Percentiles rank a stretch among this genome's conserved stretches.
These are phyloP conservation scores for Microcebus griseorufus DNA, from an alignment of 2,113 vertebrate genomes.

Conservation along the genomic window DNA sequence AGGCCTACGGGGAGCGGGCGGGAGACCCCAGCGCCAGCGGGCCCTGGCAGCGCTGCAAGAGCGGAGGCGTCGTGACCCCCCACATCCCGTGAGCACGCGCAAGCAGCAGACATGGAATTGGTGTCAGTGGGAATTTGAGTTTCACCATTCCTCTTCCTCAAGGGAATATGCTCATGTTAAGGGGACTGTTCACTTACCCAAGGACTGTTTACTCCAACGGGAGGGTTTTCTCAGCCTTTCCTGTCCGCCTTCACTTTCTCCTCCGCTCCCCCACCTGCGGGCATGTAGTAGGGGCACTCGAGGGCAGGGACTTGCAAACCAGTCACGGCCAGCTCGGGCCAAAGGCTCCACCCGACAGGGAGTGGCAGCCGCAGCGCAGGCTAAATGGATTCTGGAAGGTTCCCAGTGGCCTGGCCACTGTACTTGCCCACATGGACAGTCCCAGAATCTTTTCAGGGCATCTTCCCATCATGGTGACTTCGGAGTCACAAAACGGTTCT, in stretches of 20 bases:
- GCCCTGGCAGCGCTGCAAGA: background rate
- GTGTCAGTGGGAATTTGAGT: background rate
- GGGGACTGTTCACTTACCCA: background rate
- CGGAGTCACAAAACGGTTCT: background rate
- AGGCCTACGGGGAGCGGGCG: background rate
- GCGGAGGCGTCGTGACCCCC: accelerated
- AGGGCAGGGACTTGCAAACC: background rate
- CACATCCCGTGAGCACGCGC: background rate
- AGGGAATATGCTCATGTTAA: background rate
- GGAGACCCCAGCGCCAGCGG: background rate
- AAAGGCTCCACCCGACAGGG: background rate
- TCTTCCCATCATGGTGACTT: background rate
- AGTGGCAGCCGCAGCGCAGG: background rate
- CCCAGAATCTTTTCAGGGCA: background rate
- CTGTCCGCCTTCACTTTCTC: background rate
- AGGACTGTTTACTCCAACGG: background rate
- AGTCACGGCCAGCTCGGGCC: background rate
- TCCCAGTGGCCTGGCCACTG: background rate
- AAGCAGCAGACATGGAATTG: background rate
- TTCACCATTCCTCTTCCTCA: background rate
- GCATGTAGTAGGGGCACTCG: background rate
- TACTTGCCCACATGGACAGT: background rate
- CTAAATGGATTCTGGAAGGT: background rate
- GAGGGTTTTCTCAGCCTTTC: background rate
- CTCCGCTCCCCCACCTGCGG: background rate